Conservation (phyloP, 2,113 vertebrate genomes). For the Lonchura striata region DNA sequence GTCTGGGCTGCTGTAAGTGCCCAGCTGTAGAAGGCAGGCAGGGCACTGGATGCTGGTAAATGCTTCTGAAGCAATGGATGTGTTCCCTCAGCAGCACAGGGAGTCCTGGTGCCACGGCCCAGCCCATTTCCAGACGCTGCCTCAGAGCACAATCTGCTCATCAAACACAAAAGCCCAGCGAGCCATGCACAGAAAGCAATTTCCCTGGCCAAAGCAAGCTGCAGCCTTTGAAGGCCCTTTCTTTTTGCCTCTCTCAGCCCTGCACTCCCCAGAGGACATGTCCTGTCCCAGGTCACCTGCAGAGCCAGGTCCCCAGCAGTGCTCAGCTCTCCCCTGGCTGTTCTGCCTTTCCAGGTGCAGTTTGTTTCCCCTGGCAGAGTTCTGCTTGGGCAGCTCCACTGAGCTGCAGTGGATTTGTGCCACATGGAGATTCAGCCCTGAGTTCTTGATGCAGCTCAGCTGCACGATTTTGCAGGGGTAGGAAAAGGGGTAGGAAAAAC, state of each 20-base stretch:
- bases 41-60: background rate
- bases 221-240: background rate
- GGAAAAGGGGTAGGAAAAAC: background rate
- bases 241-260: background rate
- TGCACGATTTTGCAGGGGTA: background rate
- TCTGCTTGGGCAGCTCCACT: background rate
- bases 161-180: background rate
- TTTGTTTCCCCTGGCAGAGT: fast-evolving
- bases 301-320: background rate
- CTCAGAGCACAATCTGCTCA: background rate
- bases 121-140: background rate
- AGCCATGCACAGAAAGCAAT: background rate
- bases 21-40: background rate
- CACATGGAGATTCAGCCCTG: background rate
- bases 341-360: background rate
- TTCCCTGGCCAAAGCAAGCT: constrained; percentile 1
- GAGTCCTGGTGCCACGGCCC: background rate
- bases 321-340: background rate
- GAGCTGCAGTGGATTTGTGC: background rate
- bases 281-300: background rate
- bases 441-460: background rate
- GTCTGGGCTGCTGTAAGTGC: background rate
- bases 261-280: background rate
- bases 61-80: background rate
- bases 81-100: background rate